A percentile compares a stretch with the other conserved stretches of the same genome.
Conservation (phyloP, 2,113 vertebrate genomes). For the Probosciger aterrimus region DNA sequence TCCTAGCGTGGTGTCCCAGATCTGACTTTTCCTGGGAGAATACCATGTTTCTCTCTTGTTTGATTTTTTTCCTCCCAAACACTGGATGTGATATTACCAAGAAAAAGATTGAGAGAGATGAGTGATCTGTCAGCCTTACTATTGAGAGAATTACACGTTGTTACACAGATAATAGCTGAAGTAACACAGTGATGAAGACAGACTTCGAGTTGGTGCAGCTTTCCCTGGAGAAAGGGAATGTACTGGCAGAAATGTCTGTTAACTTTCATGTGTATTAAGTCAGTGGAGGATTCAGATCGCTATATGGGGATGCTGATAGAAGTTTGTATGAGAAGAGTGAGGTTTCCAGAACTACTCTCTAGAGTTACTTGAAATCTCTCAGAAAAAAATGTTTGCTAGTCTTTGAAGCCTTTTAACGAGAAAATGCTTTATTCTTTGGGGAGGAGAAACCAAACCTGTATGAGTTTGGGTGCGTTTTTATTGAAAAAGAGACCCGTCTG, state of each 20-base stretch:
- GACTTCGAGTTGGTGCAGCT: not conserved
- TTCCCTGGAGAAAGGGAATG: not conserved
- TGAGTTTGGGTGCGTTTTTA: not conserved
- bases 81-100: not conserved
- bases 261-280: not conserved
- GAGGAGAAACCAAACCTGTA: not conserved
- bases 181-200: not conserved
- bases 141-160: not conserved
- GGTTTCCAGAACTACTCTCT: not conserved
- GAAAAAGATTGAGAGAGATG: slow-evolving; percentile 8
- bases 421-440: not conserved
- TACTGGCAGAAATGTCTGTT: not conserved
- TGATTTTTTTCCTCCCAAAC: not conserved
- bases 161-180: not conserved
- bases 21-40: slow-evolving; percentile 52
- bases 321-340: not conserved
- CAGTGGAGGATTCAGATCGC: not conserved
- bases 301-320: not conserved
- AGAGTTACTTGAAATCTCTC: not conserved
- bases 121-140: not conserved
- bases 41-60: not conserved
- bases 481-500: not conserved
- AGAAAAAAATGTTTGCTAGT: not conserved
- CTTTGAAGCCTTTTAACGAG: not conserved
- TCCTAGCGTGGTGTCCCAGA: slow-evolving; percentile 42